These are phyloP conservation scores for Myxocyprinus asiaticus DNA, from an alignment of 2,113 vertebrate species.

Conservation along the genomic window DNA sequence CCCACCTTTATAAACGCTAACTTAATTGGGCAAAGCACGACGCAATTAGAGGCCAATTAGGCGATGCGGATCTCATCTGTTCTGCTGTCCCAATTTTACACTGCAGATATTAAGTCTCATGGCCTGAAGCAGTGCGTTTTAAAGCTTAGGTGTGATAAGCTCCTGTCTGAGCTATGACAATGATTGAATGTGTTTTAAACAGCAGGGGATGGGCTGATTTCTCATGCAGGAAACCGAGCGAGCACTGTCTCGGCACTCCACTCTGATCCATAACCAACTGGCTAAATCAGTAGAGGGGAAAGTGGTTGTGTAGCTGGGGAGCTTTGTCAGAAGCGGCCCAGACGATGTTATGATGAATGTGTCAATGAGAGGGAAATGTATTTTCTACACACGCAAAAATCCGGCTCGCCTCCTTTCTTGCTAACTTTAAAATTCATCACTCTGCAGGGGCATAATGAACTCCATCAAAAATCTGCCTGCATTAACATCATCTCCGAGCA, in stretches of 20 bases:
- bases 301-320: conserved; percentile 15
- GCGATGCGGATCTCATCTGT: conserved; percentile 60
- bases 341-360: conserved; percentile 43
- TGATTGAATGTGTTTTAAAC: conserved; percentile 41
- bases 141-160: conserved; percentile 41
- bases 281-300: conserved; percentile 39
- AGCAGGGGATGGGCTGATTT: conserved; percentile 42
- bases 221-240: conserved; percentile 34
- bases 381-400: conserved; percentile 5
- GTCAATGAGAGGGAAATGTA: conserved; percentile 30
- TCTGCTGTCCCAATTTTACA: conserved; percentile 84
- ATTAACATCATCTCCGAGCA: conserved; percentile 39
- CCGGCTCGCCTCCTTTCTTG: conserved; percentile 44
- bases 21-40: conserved; percentile 94
- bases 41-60: conserved; percentile 92
- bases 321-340: conserved; percentile 38
- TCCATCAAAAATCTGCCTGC: conserved; percentile 41
- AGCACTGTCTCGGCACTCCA: conserved; percentile 24
- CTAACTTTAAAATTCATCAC: conserved; percentile 43
- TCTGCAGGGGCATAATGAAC: conserved; percentile 44
- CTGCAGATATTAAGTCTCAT: conserved; percentile 82
- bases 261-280: conserved; percentile 29
- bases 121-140: conserved; percentile 66
- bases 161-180: conserved; percentile 38
- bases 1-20: conserved; percentile 88